phyloP scores from a whole-genome alignment of 2,113 vertebrate species.

The Eira barbara region DNA sequence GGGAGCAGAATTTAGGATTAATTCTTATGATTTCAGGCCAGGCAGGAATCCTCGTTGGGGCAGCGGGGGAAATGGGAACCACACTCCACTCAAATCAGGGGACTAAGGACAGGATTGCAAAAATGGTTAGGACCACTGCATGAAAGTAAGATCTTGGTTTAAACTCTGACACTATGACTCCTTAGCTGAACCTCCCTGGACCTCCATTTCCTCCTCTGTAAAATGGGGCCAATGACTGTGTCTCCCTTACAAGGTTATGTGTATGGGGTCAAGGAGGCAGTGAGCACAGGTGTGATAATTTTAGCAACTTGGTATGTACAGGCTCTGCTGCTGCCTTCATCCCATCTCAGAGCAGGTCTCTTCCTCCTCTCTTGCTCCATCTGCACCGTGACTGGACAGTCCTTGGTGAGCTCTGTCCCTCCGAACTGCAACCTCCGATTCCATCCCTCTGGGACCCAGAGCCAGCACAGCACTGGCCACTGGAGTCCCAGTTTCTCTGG shows the following conservation, averaged over 20 bases:
- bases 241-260: accelerated
- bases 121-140: too few species aligned
- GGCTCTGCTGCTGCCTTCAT: neutral
- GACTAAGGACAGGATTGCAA: neutral
- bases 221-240: neutral
- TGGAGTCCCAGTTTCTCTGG: neutral
- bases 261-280: too few species aligned
- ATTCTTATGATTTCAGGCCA: neutral
- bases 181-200: neutral
- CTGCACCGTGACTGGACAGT: neutral
- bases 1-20: neutral
- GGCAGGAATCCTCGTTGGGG: neutral
- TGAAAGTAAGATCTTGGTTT: neutral
- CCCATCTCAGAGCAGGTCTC: neutral
- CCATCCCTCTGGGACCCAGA: neutral
- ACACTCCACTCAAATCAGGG: neutral
- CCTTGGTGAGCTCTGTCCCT: neutral
- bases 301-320: accelerated
- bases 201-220: neutral
- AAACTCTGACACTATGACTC: neutral
- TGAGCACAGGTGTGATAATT: neutral
- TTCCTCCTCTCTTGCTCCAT: neutral
- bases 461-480: neutral
- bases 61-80: neutral
- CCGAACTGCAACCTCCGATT: neutral